Conservation (phyloP, 2,113 vertebrate genomes). For the Arvicanthis niloticus region DNA sequence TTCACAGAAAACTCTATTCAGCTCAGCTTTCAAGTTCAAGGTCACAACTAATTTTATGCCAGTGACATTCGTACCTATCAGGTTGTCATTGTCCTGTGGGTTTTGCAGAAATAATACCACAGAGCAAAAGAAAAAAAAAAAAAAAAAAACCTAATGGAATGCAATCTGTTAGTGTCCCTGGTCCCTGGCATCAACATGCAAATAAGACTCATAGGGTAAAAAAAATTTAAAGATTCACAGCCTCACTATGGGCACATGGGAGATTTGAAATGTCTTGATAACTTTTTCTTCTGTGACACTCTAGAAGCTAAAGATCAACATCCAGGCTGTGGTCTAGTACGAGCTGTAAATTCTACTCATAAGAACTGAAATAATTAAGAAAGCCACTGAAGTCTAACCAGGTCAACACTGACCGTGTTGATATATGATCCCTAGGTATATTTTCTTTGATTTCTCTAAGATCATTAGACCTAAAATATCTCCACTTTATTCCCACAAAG, state of each 20-base stretch:
- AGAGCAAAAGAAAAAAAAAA: constrained; percentile 67
- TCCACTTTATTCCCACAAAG: constrained; percentile 5
- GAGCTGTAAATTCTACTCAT: background rate
- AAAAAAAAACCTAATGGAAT: constrained; percentile 56
- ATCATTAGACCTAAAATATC: background rate
- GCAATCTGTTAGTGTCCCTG: background rate
- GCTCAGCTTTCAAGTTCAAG: constrained; percentile 62
- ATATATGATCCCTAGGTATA: background rate
- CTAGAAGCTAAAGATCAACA: background rate
- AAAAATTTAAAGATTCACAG: constrained; percentile 59
- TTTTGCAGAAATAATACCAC: constrained; percentile 44
- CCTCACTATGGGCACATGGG: background rate
- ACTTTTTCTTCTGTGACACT: background rate
- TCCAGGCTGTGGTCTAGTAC: background rate
- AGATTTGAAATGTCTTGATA: background rate
- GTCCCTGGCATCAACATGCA: background rate
- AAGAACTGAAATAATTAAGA: constrained; percentile 17
- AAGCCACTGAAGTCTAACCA: background rate
- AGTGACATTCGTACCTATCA: constrained; percentile 11
- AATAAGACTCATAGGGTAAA: constrained; percentile 55
- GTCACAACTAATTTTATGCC: constrained; percentile 63
- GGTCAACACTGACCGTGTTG: background rate
- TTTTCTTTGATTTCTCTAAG: background rate
- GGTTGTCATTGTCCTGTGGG: background rate
- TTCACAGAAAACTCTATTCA: background rate